A percentile compares a stretch with the other conserved stretches of the same genome.
These are phyloP conservation scores for Chondrilla cf. caribensis DNA, from an alignment of 37 sponge, comb jelly and placozoan species.

Conservation along the genomic window DNA sequence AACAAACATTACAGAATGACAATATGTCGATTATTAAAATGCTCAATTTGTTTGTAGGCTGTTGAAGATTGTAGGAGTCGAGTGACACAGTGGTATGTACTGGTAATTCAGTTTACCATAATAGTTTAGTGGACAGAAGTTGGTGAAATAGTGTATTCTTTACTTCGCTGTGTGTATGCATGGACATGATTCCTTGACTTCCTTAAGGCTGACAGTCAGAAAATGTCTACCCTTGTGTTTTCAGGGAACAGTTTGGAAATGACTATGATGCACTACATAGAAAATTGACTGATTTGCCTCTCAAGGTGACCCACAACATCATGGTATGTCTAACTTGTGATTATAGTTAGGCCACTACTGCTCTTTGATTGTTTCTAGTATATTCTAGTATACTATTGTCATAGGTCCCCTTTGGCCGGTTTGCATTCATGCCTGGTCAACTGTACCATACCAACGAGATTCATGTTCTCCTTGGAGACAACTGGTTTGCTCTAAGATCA, in stretches of 20 bases:
- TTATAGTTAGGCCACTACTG: too few species aligned
- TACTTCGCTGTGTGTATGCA: too few species aligned
- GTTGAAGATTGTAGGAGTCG: conserved; percentile 6
- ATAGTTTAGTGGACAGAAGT: too few species aligned
- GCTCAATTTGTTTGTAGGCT: conserved; percentile 8
- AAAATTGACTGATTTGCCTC: conserved; percentile 58
- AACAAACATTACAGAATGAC: too few species aligned
- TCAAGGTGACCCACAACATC: conserved; percentile 68
- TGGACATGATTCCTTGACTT: too few species aligned
- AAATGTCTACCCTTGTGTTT: not conserved
- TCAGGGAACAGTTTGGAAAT: conserved; percentile 64
- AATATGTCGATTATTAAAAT: not conserved
- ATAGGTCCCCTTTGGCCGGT: conserved; percentile 82
- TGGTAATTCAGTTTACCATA: not conserved
- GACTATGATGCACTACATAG: conserved; percentile 77
- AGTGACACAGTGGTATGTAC: conserved; percentile 34
- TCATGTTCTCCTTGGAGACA: conserved; percentile 85
- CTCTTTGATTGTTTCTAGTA: too few species aligned
- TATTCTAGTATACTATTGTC: too few species aligned
- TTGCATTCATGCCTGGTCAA: conserved; percentile 85
- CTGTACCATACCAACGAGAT: conserved; percentile 90
- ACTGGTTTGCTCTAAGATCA: conserved; percentile 86
- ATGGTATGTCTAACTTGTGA: conserved; percentile 80
- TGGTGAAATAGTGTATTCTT: too few species aligned
- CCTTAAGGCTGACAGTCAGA: too few species aligned